A percentile compares a stretch with the other conserved stretches of the same genome.
Conservation (phyloP, 2,888 invertebrate genomes). For the Apomyelois bistriatella region DNA sequence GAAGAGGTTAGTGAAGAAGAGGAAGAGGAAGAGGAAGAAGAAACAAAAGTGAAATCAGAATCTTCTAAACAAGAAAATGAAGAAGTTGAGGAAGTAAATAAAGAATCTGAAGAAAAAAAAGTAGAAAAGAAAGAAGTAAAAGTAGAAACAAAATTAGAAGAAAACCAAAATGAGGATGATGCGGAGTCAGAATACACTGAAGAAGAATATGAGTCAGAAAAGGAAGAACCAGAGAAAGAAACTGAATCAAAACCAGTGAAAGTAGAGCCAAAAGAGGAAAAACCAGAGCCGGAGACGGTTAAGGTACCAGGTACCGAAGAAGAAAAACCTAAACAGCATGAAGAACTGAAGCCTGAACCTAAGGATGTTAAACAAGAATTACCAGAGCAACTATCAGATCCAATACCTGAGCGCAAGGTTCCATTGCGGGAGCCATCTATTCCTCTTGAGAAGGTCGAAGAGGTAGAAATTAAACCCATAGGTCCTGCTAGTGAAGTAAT, state of each 20-base stretch:
- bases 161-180: conserved; percentile 20
- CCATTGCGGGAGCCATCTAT: conserved; percentile 63
- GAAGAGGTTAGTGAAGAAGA: conserved; percentile 22
- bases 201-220: conserved; percentile 30
- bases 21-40: conserved; percentile 20
- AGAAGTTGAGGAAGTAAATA: conserved; percentile 26
- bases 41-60: conserved; percentile 25
- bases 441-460: conserved; percentile 69
- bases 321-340: conserved; percentile 24
- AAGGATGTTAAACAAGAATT: conserved; percentile 14
- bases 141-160: conserved; percentile 17
- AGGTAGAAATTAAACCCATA: conserved; percentile 71
- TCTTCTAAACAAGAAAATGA: conserved; percentile 19
- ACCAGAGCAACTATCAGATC: conserved; percentile 29
- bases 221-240: conserved; percentile 20
- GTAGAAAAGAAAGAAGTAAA: conserved; percentile 18
- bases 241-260: conserved; percentile 16
- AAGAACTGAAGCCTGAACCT: conserved; percentile 7
- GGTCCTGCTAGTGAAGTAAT: conserved; percentile 53
- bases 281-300: conserved; percentile 13
- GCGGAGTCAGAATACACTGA: conserved; percentile 34
- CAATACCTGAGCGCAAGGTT: conserved; percentile 26
- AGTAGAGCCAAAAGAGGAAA: conserved; percentile 21
- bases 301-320: conserved; percentile 19
- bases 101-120: conserved; percentile 23